Evolutionary conservation across 2,888 invertebrate species (phyloP).

Genomic region (Torymus aiolomorphi): DNA sequence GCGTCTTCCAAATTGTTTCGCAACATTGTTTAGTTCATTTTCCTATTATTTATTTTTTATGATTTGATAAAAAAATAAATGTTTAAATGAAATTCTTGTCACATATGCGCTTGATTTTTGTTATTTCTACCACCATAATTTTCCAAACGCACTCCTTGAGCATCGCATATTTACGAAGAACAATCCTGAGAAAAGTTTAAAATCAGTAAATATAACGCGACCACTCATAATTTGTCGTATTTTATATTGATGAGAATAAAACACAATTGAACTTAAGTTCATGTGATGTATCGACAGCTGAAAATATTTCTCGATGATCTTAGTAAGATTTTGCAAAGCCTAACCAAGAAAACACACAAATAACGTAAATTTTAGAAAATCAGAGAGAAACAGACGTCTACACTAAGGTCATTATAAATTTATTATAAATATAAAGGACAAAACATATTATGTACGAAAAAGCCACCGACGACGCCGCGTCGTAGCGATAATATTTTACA

Average conservation of each 20-base stretch:
- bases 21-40: conserved; percentile 18
- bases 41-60: conserved; percentile 51
- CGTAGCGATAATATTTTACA: conserved; percentile 55
- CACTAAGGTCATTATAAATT: conserved; percentile 54
- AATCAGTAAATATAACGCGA: conserved; percentile 46
- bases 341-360: conserved; percentile 58
- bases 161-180: conserved; percentile 18
- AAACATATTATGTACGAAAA: conserved; percentile 40
- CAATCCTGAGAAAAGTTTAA: conserved; percentile 20
- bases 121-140: conserved; percentile 27
- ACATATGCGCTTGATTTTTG: conserved; percentile 19
- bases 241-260: conserved; percentile 57
- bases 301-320: conserved; percentile 47
- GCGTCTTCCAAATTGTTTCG: conserved; percentile 55
- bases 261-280: conserved; percentile 43
- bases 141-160: conserved; percentile 50
- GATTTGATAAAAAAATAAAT: conserved; percentile 39
- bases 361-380: conserved; percentile 48
- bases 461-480: conserved; percentile 25
- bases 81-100: conserved; percentile 30
- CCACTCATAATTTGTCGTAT: conserved; percentile 64
- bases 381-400: conserved; percentile 46
- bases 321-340: conserved; percentile 59
- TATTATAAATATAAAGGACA: conserved; percentile 37
- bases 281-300: conserved; percentile 33